Base-by-base conservation (phyloP, 2,113 vertebrate genomes). In the Hemiscyllium ocellatum region DNA sequence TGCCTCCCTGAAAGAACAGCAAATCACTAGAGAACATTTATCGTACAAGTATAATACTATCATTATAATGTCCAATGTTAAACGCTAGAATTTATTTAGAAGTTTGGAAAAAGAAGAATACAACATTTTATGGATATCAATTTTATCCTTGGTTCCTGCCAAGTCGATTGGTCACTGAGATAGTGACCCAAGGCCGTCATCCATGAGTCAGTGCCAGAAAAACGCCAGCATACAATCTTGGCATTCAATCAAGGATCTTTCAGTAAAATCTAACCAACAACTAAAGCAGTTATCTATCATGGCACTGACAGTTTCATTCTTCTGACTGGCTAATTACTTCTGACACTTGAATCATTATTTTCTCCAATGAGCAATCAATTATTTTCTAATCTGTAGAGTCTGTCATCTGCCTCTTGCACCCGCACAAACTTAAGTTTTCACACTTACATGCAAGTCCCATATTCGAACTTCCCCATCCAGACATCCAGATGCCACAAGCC, bases 391-490 rank as follows among this genome's bases (percentile, higher is more conserved):
- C 26, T 89, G 50, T 10, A 56, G 2, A 24, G 8, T 26, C 22
- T 56, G n/a, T 42, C n/a, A 69, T 69, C 22, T 24, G 24, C 70
- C 70, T 72, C 70, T 26, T 72, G 70, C 7, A 72, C 70, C 26
- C 70, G 70, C 22, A 0, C 47, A 6, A 65, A 19, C 89, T 20
- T 5, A 10, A 42, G 68, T 95, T 95, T 69, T 2, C 17, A 95
- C 66, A 98, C 99, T 98, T 98, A 99, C 99, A 0, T 99, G 99
- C 96, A 99, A 98, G 98, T 99, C 99, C 99, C 99, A 99, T 97
- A 99, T 99, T 95, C 99, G 98, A 97, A 99, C 99, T 97, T 99
- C 99, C 76, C 99, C 99, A 96, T 99, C 99, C 96, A 99, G 98
- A 97, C 99, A 99, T 96, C 99, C 99, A 10, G 99, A 99, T 96